Conservation (phyloP, 2,113 vertebrate genomes). For the Fulmarus glacialis region DNA sequence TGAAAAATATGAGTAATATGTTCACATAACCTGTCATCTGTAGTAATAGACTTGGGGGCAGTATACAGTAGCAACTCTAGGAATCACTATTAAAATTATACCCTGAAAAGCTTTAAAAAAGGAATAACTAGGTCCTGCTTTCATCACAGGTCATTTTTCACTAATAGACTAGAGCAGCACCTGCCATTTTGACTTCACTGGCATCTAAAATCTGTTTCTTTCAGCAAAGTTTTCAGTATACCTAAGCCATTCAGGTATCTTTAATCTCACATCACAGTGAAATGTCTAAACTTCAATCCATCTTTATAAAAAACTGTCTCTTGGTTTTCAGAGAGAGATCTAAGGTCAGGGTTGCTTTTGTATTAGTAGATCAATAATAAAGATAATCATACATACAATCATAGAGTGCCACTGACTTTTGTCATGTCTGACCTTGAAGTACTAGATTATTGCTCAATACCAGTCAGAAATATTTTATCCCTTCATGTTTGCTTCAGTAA, state of each 20-base stretch:
- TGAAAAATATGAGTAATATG: conserved; percentile 13
- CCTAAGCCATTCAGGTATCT: neutral
- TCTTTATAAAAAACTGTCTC: neutral
- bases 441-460: conserved; percentile 34
- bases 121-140: neutral
- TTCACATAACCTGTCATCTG: neutral
- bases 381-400: conserved; percentile 70
- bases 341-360: conserved; percentile 49
- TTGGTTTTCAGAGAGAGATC: conserved; percentile 41
- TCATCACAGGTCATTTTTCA: neutral
- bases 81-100: conserved; percentile 37
- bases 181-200: neutral
- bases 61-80: neutral
- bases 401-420: conserved; percentile 51
- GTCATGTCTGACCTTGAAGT: conserved; percentile 64
- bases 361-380: conserved; percentile 68
- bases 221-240: neutral
- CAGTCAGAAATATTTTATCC: conserved; percentile 45
- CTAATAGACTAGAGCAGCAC: neutral
- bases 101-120: neutral
- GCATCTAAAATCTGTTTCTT: conserved; percentile 6
- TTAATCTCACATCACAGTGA: neutral
- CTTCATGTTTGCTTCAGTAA: conserved; percentile 20
- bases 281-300: neutral
- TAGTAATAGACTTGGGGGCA: neutral